Conservation (phyloP, 1,140 invertebrate species). For the Brachionus paranguensis region DNA sequence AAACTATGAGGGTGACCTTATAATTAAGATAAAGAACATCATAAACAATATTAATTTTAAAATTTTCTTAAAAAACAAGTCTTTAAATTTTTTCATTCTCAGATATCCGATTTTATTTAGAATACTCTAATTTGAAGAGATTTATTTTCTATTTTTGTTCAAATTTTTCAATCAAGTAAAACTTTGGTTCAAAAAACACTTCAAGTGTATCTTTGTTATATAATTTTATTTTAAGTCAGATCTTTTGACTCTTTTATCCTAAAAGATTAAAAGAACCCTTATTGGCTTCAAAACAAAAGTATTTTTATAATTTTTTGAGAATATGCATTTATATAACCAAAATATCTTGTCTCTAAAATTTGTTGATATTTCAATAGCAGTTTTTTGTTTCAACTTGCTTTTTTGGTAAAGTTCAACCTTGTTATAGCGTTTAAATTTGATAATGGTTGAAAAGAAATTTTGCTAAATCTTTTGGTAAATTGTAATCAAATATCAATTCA, state of each 20-base stretch:
- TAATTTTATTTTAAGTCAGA: neutral
- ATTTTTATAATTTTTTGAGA: neutral
- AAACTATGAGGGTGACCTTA: neutral
- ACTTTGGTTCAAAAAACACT: neutral
- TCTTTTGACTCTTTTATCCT: neutral
- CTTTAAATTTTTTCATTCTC: neutral
- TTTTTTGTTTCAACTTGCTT: neutral
- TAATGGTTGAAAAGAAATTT: constrained; percentile 1
- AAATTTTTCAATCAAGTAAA: neutral
- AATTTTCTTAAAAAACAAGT: neutral
- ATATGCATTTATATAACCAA: neutral
- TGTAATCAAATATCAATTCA: constrained; percentile 10
- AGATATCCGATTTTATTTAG: neutral
- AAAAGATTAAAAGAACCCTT: neutral
- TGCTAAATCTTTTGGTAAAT: constrained; percentile 4
- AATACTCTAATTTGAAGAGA: neutral
- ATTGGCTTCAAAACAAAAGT: neutral
- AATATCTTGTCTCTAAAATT: neutral
- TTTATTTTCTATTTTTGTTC: neutral
- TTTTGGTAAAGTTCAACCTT: neutral
- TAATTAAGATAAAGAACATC: neutral
- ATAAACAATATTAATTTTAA: neutral
- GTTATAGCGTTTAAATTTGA: neutral
- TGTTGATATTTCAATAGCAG: neutral
- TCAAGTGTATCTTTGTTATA: neutral